Percentiles rank a stretch among this genome's conserved stretches.
Evolutionary conservation across 2,113 vertebrate genomes (phyloP).

Genomic region (Dasypus novemcinctus): DNA sequence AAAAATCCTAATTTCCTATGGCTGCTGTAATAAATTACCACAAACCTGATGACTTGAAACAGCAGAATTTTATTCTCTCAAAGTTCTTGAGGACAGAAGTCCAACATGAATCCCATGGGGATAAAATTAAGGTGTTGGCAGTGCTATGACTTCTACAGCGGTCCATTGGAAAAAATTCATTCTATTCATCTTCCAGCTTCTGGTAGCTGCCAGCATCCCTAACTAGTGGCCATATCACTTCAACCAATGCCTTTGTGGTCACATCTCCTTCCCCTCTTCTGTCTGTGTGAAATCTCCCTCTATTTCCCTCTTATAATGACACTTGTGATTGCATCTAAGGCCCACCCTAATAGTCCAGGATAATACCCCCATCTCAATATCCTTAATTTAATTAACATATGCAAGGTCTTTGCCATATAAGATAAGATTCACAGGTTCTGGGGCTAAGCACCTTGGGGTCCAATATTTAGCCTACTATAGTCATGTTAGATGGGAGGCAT

Average conservation of each 20-base stretch:
- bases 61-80: neutral
- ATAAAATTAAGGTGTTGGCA: neutral
- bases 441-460: neutral
- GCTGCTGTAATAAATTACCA: no score
- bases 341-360: neutral
- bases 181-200: neutral
- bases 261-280: neutral
- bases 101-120: neutral
- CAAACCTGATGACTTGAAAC: no score
- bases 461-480: neutral
- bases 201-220: neutral
- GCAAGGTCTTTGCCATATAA: no score
- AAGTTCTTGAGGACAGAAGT: neutral
- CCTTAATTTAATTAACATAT: neutral
- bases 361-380: neutral
- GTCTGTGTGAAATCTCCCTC: neutral
- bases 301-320: neutral
- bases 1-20: constrained; percentile 23
- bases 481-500: neutral
- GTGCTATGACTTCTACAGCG: neutral
- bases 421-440: neutral
- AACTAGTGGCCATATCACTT: neutral
- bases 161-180: neutral
- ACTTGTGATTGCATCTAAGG: no score
- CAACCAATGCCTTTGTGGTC: neutral